Evolutionary conservation across 2,888 invertebrate species (phyloP).

Genomic region (Chaitophorus viminalis): DNA sequence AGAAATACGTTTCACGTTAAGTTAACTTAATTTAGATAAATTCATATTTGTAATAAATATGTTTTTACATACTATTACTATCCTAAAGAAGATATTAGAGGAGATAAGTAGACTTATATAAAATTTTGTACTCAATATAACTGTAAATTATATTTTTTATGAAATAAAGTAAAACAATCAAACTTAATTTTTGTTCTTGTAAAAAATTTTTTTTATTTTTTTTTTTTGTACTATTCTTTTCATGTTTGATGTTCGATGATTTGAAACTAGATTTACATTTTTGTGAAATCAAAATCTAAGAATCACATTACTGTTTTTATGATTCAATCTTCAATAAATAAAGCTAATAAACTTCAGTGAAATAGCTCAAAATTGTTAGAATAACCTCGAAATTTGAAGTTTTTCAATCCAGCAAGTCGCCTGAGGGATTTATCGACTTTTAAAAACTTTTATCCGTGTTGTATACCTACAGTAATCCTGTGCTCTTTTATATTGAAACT

Average conservation of each 20-base stretch:
- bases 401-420: constrained; percentile 56
- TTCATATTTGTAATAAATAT: no score
- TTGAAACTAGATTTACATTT: not conserved
- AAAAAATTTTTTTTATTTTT: no score
- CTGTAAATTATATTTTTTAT: no score
- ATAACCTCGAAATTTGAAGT: constrained; percentile 56
- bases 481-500: constrained; percentile 54
- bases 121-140: no score
- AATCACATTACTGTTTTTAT: constrained; percentile 1
- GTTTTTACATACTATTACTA: no score
- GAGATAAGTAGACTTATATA: no score
- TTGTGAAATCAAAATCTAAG: not conserved
- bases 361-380: constrained; percentile 51
- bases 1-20: no score
- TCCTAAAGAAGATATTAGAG: no score
- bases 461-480: constrained; percentile 50
- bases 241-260: not conserved
- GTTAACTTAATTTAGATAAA: no score
- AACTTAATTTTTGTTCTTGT: no score
- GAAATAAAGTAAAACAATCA: no score
- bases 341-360: constrained; percentile 49
- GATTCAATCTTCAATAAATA: constrained; percentile 48
- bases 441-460: constrained; percentile 54
- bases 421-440: constrained; percentile 60
- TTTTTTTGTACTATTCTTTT: not conserved